Conservation (phyloP, 2,888 invertebrate genomes). For the Aspidiotus rigidus region DNA sequence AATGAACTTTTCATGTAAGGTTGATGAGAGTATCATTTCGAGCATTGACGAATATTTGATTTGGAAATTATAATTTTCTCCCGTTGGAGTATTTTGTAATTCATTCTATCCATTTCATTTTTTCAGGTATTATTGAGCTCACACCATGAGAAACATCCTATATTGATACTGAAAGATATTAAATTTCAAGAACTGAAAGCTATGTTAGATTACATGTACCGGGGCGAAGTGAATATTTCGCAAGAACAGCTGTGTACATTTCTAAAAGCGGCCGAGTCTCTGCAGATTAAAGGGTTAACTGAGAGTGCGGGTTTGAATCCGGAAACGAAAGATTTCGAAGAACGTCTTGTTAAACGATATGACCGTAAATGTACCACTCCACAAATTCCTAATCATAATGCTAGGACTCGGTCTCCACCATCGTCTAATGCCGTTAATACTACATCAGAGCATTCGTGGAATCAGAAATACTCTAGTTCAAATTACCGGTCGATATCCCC, state of each 20-base stretch:
- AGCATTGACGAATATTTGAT: neutral
- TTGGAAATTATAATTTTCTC: neutral
- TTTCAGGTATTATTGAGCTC: slow-evolving; percentile 73
- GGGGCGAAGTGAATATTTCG: slow-evolving; percentile 85
- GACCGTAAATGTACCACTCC: slow-evolving; percentile 33
- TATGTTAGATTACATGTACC: slow-evolving; percentile 91
- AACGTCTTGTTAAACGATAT: slow-evolving; percentile 35
- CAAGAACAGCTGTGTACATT: slow-evolving; percentile 83
- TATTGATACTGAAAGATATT: slow-evolving; percentile 83
- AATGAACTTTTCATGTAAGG: too few relatives aligned
- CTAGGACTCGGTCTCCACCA: slow-evolving; percentile 32
- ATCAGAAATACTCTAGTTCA: slow-evolving; percentile 31
- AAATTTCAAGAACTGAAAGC: slow-evolving; percentile 81
- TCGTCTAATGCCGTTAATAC: slow-evolving; percentile 33
- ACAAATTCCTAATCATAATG: slow-evolving; percentile 29
- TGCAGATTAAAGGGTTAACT: slow-evolving; percentile 84
- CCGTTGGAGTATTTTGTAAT: neutral
- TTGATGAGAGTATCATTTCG: too few relatives aligned
- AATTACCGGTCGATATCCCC: slow-evolving; percentile 32
- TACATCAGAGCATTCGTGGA: slow-evolving; percentile 33
- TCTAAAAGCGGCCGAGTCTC: slow-evolving; percentile 79
- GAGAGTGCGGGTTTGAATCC: slow-evolving; percentile 45
- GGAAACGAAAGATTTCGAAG: slow-evolving; percentile 36
- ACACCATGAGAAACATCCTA: slow-evolving; percentile 84
- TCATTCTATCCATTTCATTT: slow-evolving; percentile 38